Percentiles rank a stretch among this genome's conserved stretches.
Conservation (phyloP, 1,140 invertebrate species). For the Calephelis nemesis region DNA sequence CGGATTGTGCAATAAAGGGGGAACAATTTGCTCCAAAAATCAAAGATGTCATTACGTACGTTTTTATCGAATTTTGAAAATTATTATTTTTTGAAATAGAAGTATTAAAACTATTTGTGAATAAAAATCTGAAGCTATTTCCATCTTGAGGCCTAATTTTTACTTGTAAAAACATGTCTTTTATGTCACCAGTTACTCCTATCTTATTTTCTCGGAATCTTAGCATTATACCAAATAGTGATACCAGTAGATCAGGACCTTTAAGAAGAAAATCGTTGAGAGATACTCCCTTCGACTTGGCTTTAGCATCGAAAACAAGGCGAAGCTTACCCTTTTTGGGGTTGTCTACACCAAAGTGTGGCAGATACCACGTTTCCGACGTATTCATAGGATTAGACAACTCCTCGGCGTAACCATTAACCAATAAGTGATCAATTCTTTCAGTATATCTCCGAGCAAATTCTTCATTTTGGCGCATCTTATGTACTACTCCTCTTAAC, state of each 20-base stretch:
- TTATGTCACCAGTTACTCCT: slow-evolving; percentile 34
- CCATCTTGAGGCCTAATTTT: slow-evolving; percentile 33
- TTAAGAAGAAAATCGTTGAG: slow-evolving; percentile 42
- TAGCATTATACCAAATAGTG: slow-evolving; percentile 38
- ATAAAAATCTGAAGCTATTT: slow-evolving; percentile 39
- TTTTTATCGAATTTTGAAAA: neutral
- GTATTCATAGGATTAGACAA: neutral
- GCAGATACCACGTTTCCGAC: slow-evolving; percentile 40
- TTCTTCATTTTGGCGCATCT: neutral
- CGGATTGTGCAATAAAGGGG: slow-evolving; percentile 39
- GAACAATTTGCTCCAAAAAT: slow-evolving; percentile 38
- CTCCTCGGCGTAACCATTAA: slow-evolving; percentile 23
- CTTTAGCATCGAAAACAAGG: slow-evolving; percentile 45
- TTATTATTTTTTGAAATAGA: too few species aligned
- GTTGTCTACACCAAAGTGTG: slow-evolving; percentile 41
- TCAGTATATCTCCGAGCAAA: slow-evolving; percentile 14
- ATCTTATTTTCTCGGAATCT: slow-evolving; percentile 38
- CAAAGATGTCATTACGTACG: slow-evolving; percentile 33
- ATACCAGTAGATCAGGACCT: slow-evolving; percentile 38
- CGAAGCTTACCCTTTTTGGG: slow-evolving; percentile 38
- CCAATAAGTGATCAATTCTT: slow-evolving; percentile 6
- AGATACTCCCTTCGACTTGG: slow-evolving; percentile 24
- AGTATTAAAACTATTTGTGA: slow-evolving; percentile 3
- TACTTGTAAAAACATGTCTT: slow-evolving; percentile 35
- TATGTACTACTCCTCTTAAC: too few species aligned